Base-by-base conservation (phyloP, 1,140 invertebrate genomes). In the Radopholus similis region DNA sequence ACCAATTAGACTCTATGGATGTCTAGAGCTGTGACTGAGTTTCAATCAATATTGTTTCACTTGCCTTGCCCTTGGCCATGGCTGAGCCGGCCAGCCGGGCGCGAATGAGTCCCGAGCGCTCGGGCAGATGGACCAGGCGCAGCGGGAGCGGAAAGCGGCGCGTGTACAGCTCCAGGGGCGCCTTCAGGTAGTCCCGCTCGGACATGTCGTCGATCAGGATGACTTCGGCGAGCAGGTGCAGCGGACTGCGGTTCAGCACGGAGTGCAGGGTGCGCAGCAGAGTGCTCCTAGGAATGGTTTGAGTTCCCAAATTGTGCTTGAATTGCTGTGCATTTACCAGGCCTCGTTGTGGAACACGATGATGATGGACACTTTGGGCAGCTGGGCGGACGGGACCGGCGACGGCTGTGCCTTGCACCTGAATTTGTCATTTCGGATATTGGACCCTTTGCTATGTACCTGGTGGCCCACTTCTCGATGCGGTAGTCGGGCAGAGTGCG, bases 291-390 rank as follows among this genome's bases (percentile, higher is more conserved):
- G n/a, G n/a, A n/a, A n/a, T n/a, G n/a, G n/a, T n/a, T n/a, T n/a
- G n/a, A n/a, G n/a, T n/a, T n/a, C n/a, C n/a, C n/a, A n/a, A n/a
- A n/a, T n/a, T n/a, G n/a, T n/a, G n/a, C n/a, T n/a, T n/a, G n/a
- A n/a, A n/a, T n/a, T n/a, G n/a, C n/a, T n/a, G n/a, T n/a, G n/a
- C n/a, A n/a, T n/a, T n/a, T n/a, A n/a, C 51, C 90, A 92, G 3
- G 91, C 91, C 83, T 93, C 91, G 84, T 93, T 93, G 81, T 93
- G 91, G 82, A 92, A 92, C 0, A 92, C 90, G 70, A 93, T 92
- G 47, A 93, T 90, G 6, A 93, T 87, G 66, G 87, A 89, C 0
- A 89, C 88, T 67, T 86, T 86, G 69, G 88, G 90, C n/a, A 90
- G 85, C 38, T 71, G 42, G 26, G 30, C 15, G 5, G 66, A 32